A percentile compares a stretch with the other conserved stretches of the same genome.
Conservation (phyloP, 2,797 vertebrate genomes). For the Moxostoma hubbsi region DNA sequence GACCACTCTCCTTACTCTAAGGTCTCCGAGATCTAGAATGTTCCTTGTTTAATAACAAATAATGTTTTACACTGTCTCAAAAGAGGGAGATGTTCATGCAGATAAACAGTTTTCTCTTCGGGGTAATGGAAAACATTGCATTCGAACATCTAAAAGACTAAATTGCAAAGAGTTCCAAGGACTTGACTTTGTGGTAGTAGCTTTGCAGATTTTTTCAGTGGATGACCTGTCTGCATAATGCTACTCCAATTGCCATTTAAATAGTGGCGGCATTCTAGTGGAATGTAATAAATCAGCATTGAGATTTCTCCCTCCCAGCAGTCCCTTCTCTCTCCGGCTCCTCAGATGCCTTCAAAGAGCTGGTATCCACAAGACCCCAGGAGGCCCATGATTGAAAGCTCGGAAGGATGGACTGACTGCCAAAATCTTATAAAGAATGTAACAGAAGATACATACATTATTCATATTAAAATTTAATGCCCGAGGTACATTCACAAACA, state of each 20-base stretch:
- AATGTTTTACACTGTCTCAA: background rate
- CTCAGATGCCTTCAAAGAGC: slow-evolving; percentile 76
- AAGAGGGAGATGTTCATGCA: background rate
- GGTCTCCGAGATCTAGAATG: background rate
- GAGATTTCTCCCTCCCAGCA: slow-evolving; percentile 67
- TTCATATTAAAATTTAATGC: slow-evolving; percentile 77
- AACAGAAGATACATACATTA: slow-evolving; percentile 78
- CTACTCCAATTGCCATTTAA: slow-evolving; percentile 59
- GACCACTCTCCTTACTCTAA: background rate
- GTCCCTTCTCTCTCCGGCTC: slow-evolving; percentile 55
- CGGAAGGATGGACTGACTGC: slow-evolving; percentile 74
- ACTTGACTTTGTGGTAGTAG: slow-evolving; percentile 7
- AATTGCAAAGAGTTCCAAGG: slow-evolving; percentile 11
- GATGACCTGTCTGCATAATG: slow-evolving; percentile 48
- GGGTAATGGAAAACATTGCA: slow-evolving; percentile 2
- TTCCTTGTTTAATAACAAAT: background rate
- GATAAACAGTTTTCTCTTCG: slow-evolving; percentile 2
- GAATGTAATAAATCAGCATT: slow-evolving; percentile 64
- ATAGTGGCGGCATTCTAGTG: slow-evolving; percentile 61
- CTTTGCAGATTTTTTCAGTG: slow-evolving; percentile 17
- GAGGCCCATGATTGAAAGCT: slow-evolving; percentile 77
- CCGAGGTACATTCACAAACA: slow-evolving; percentile 62
- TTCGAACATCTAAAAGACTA: slow-evolving; percentile 24
- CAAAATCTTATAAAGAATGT: slow-evolving; percentile 80
- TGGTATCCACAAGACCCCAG: slow-evolving; percentile 75